Evolutionary conservation across 2,888 invertebrate species (phyloP), one percentile per base, ranked within the genome.

Genomic region (Caenorhabditis becei): DNA sequence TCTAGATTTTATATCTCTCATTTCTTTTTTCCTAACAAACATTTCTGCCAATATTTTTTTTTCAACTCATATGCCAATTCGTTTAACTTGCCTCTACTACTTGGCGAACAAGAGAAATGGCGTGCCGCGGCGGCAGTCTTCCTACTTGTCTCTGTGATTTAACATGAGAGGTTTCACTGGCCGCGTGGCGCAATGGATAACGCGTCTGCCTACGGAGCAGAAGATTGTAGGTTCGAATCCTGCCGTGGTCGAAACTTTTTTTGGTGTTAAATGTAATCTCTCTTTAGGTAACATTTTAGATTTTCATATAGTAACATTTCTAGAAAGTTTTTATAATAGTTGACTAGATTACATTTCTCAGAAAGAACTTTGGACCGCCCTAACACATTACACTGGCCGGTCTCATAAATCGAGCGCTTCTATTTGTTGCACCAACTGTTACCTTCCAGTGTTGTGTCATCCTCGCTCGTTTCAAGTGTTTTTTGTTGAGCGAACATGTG

Each of bases 161-260:
- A 56, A 18, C 26, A 2, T 5, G 14, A 23, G 14, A 8, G 10
- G 24, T 35, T 24, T 77, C 41, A 8, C 8, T 71, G 85, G 83
- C 83, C 82, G 84, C 81, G 86, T 87, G 85, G 87, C 87, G 85
- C 85, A 87, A 86, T 87, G 87, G 86, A 87, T 86, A 87, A 87
- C 85, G 90, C 91, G 91, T 91, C 91, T 88, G 90, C 87, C 90
- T 91, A 90, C 91, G 90, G 88, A 91, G 88, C 90, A 89, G 91
- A 91, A 91, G 90, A 91, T 91, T 91, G 89, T 85, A 91, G 90
- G 90, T 91, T 91, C 91, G 91, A 91, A 87, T 89, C 90, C 90
- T 90, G 90, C 86, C 87, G 84, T 82, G 83, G 83, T 86, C 85
- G 85, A 77, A 72, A 81, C 18, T 61, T 65, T 77, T 80, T 69